A percentile compares a stretch with the other conserved stretches of the same genome.
Evolutionary conservation across 2,888 invertebrate species (phyloP).

Genomic region (Herminia tarsipennalis): DNA sequence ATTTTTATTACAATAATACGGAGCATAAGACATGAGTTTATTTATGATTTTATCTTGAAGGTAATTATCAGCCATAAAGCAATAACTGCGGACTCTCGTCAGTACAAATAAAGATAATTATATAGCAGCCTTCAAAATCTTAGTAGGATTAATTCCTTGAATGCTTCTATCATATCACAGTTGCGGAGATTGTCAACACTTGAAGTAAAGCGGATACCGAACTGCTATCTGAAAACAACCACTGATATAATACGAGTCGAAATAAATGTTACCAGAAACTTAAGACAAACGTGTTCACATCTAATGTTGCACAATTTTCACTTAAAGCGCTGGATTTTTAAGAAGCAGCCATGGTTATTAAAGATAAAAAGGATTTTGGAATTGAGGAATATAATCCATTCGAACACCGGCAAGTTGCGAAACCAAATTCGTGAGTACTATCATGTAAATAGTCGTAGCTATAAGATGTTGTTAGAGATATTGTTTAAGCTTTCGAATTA

Average conservation of each 20-base stretch:
- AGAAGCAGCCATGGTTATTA: slow-evolving; percentile 20
- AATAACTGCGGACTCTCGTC: slow-evolving; percentile 14
- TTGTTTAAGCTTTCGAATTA: too few relatives aligned
- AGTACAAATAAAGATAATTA: slow-evolving; percentile 22
- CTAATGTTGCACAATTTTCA: background rate
- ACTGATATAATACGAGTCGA: too few relatives aligned
- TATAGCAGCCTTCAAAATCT: slow-evolving; percentile 11
- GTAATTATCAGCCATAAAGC: slow-evolving; percentile 26
- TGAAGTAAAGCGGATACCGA: slow-evolving; percentile 10
- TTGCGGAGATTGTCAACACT: background rate
- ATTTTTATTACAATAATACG: slow-evolving; percentile 21
- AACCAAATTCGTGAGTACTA: slow-evolving; percentile 76
- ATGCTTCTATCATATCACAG: slow-evolving; percentile 11
- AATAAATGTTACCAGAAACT: background rate
- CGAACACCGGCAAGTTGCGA: slow-evolving; percentile 67
- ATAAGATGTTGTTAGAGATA: too few relatives aligned
- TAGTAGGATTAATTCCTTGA: slow-evolving; percentile 1
- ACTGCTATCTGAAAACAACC: too few relatives aligned
- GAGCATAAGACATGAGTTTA: slow-evolving; percentile 18
- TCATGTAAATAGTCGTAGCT: background rate
- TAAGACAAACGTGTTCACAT: background rate
- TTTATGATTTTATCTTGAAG: slow-evolving; percentile 29
- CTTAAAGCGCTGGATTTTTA: background rate
- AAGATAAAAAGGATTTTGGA: slow-evolving; percentile 20
- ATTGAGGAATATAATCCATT: slow-evolving; percentile 67